phyloP scores from a whole-genome alignment of 2,113 vertebrate genomes.

The Microtus ochrogaster region DNA sequence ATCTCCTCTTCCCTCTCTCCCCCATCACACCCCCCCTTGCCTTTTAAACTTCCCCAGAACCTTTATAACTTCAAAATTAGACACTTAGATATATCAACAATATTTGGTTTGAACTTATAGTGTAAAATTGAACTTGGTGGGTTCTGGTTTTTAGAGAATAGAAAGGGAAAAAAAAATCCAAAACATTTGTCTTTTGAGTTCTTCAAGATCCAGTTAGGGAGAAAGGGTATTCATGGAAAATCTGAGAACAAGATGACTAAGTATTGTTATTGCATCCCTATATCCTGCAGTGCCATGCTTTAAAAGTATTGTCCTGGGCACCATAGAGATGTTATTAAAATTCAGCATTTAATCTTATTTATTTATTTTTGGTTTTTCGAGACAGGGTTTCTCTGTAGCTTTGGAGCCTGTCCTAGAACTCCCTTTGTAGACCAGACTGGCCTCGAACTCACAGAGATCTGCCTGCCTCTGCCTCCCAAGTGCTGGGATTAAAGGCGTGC shows the following conservation, averaged over 20 bases:
- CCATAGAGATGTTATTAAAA: not conserved
- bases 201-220: slow-evolving; percentile 7
- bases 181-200: slow-evolving; percentile 21
- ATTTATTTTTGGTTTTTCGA: too few relatives aligned
- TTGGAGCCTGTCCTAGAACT: too few relatives aligned
- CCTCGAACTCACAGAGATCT: too few relatives aligned
- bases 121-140: slow-evolving; percentile 9
- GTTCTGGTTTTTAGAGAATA: not conserved
- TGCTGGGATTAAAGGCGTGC: too few relatives aligned
- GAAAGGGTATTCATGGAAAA: not conserved
- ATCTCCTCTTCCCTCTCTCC: too few relatives aligned
- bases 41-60: not conserved
- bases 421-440: too few relatives aligned
- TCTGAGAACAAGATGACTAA: not conserved
- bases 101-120: slow-evolving; percentile 3
- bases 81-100: not conserved
- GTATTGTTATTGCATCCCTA: not conserved
- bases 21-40: too few relatives aligned
- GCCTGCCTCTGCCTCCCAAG: too few relatives aligned
- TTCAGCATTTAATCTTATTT: slow-evolving; percentile 41
- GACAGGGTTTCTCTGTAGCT: too few relatives aligned
- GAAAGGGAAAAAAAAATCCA: not conserved
- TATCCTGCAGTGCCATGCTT: not conserved
- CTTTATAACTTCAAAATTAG: slow-evolving; percentile 8
- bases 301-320: slow-evolving; percentile 1